Evolutionary conservation across 2,113 vertebrate species (phyloP).

Genomic region (Myxocyprinus asiaticus): DNA sequence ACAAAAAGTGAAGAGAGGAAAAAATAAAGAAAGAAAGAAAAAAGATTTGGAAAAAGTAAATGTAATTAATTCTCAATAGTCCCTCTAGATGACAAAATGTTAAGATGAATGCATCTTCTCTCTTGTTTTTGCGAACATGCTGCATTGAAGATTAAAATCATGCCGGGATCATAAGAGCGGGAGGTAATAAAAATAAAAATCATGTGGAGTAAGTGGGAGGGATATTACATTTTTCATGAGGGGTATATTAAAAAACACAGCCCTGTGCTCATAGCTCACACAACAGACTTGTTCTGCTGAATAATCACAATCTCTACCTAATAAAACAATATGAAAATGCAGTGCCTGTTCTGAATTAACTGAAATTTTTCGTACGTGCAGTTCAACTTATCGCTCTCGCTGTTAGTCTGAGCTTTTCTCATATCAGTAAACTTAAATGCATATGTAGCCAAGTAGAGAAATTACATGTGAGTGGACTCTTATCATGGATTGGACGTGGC

Average conservation of each 20-base stretch:
- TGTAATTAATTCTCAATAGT: slow-evolving; percentile 44
- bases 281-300: slow-evolving; percentile 49
- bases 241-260: slow-evolving; percentile 44
- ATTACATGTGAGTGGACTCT: no score
- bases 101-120: slow-evolving; percentile 48
- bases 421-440: slow-evolving; percentile 6
- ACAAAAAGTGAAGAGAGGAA: neutral
- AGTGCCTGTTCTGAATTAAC: slow-evolving; percentile 22
- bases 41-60: slow-evolving; percentile 41
- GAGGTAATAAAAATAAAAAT: slow-evolving; percentile 56
- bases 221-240: slow-evolving; percentile 56
- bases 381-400: neutral
- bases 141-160: slow-evolving; percentile 52
- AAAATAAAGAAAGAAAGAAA: slow-evolving; percentile 10
- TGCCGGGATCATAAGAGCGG: slow-evolving; percentile 48
- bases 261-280: slow-evolving; percentile 34
- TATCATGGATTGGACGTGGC: no score
- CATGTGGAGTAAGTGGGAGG: slow-evolving; percentile 50
- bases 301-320: slow-evolving; percentile 47
- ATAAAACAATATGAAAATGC: slow-evolving; percentile 32
- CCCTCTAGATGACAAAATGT: slow-evolving; percentile 43
- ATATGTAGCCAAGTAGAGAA: neutral
- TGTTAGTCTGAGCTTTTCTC: slow-evolving; percentile 32
- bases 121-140: slow-evolving; percentile 53
- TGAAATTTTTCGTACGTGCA: slow-evolving; percentile 7